Evolutionary conservation across 2,888 invertebrate species (phyloP), one percentile per base, ranked within the genome.

Genomic region (Nemoura dubitans): DNA sequence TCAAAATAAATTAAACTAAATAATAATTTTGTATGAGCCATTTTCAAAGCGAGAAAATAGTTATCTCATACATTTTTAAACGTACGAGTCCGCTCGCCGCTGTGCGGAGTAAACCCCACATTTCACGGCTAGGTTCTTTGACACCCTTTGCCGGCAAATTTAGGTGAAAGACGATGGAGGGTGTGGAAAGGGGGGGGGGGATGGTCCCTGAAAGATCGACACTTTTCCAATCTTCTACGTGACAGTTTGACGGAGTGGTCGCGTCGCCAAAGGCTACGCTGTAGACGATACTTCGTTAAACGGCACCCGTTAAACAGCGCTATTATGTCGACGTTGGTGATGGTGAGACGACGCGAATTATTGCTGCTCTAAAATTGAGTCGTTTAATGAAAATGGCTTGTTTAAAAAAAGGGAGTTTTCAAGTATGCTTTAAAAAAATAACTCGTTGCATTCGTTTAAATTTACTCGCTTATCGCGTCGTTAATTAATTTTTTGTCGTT

Each of bases 171-270:
- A 59, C 59, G 59, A 21, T 1, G 59, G 21, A 21, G 59, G 59
- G 2, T 1, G 59, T 16, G 59, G 59, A 59, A 16, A 36, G 10
- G 10, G 10, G 36, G 10, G 36, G 3, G 36, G 10, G 10, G 36
- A 36, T 10, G 36, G 36, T 36, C 36, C 36, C 3, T 6, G 36
- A 36, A 21, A 59, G 59, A 59, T 59, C 59, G 59, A 21, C 59
- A 59, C 36, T 59, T 59, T 59, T 59, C 59, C 59, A 59, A 59
- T 59, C 59, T 59, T 59, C 59, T 59, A 59, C 59, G 59, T 59
- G 59, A 59, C 59, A 59, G 59, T 1, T 59, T 59, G 59, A 59
- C 59, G 16, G 59, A 59, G 59, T 59, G 59, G 59, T 21, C 1
- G 14, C 59, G 14, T 10, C 59, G 14, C 16, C 59, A 7, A 14